Base-by-base conservation (phyloP, 2,797 vertebrate genomes). In the Xerus rutilus region DNA sequence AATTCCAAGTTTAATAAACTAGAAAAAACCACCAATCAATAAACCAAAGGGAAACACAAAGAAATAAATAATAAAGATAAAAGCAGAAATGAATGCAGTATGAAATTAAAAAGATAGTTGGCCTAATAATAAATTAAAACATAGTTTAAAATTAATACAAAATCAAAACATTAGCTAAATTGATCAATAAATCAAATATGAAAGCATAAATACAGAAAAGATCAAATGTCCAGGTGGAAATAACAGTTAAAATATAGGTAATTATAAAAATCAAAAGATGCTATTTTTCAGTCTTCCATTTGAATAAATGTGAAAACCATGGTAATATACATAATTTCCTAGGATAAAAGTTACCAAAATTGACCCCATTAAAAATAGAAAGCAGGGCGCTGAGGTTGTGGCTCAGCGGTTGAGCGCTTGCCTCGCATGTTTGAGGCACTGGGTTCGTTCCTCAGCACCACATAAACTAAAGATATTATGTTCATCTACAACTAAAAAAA, bases 101-200 rank as follows among this genome's bases (percentile, higher is more conserved):
- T 47, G 82, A 28, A 86, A 81, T 65, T 65, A 30, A 86, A 81
- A 82, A 67, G 17, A 39, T 1, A 67, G 7, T 59, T n/a, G n/a
- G 45, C 30, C 70, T 70, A 85, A 82, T 73, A 81, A 76, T 43
- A 43, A 39, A 35, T 67, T 52, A 89, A 74, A 88, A 67, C 67
- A n/a, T 35, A 21, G 15, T 86, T 49, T 43, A 73, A 93, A 88
- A n/a, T 39, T 86, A 76, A 67, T 67, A 8, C 35, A 74, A 45
- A 91, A 86, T 73, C n/a, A 18, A 91, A 81, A 65, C 17, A 23
- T 64, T 74, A 86, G 35, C 23, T 67, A 69, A 81, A 81, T 91
- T 81, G 47, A 72, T 79, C 25, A 93, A 59, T 39, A 57, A 87
- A 65, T 86, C 3, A 30, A 57, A 52, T 43, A 43, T 86, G 65